Evolutionary conservation across 2,113 vertebrate genomes (phyloP).

Genomic region (Cyprinodon variegatus): DNA sequence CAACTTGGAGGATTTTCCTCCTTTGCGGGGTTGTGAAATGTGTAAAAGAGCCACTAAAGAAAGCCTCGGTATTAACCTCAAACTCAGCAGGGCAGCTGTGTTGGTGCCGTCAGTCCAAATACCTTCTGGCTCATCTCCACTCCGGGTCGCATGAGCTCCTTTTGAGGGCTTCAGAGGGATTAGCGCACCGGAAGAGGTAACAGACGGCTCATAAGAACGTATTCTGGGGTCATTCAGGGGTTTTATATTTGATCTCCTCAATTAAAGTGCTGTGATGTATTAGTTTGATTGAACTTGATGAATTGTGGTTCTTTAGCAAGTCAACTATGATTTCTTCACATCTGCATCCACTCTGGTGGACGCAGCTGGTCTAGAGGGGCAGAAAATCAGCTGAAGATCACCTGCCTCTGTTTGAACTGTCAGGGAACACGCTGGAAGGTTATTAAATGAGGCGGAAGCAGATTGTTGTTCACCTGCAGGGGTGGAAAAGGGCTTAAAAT

Average conservation of each 20-base stretch:
- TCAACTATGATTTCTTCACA: slow-evolving; percentile 45
- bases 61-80: slow-evolving; percentile 15
- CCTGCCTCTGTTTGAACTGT: slow-evolving; percentile 38
- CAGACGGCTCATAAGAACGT: slow-evolving; percentile 62
- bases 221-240: slow-evolving; percentile 64
- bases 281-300: slow-evolving; percentile 50
- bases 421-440: too few species aligned
- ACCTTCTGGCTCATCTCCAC: slow-evolving; percentile 67
- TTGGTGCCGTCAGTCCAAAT: slow-evolving; percentile 76
- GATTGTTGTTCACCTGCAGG: too few species aligned
- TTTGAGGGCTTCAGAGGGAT: slow-evolving; percentile 62
- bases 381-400: slow-evolving; percentile 35
- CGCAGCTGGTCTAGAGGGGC: slow-evolving; percentile 8
- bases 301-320: slow-evolving; percentile 35
- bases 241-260: slow-evolving; percentile 61
- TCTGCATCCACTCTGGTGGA: slow-evolving; percentile 7
- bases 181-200: slow-evolving; percentile 56
- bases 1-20: slow-evolving; percentile 15
- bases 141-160: slow-evolving; percentile 54
- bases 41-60: slow-evolving; percentile 25
- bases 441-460: too few species aligned
- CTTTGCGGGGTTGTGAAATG: slow-evolving; percentile 32
- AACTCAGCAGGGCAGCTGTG: slow-evolving; percentile 69
- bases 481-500: background rate
- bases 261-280: slow-evolving; percentile 49